Conservation (phyloP, 2,888 invertebrate species). For the Drosophila mimetica region DNA sequence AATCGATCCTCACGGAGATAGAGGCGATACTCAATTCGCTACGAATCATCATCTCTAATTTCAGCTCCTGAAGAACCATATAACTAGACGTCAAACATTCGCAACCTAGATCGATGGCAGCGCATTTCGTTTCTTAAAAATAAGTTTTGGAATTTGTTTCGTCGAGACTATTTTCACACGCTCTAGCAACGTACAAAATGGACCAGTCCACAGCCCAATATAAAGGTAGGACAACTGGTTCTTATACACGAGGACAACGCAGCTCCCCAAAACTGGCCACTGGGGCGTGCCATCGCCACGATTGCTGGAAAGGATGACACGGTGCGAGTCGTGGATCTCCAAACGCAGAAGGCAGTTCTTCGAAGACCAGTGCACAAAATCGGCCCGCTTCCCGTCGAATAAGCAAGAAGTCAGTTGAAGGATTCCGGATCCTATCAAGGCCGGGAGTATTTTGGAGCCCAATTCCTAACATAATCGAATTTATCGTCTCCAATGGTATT, state of each 20-base stretch:
- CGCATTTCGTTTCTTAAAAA: background rate
- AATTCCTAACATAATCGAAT: too few relatives aligned
- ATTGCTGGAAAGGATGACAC: background rate
- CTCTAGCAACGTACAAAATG: background rate
- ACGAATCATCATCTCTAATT: background rate
- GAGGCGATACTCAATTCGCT: background rate
- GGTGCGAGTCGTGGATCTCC: background rate
- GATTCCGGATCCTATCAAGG: background rate
- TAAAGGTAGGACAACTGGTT: background rate
- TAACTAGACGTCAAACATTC: background rate
- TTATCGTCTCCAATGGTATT: too few relatives aligned
- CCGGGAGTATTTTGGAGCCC: constrained; percentile 1
- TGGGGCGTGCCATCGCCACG: background rate
- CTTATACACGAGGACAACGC: background rate
- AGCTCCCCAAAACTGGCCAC: background rate
- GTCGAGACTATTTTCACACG: background rate
- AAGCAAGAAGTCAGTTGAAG: background rate
- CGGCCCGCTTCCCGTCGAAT: background rate
- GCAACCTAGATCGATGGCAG: background rate
- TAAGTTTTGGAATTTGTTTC: background rate
- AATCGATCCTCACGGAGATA: background rate
- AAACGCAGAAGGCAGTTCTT: background rate
- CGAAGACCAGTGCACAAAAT: background rate
- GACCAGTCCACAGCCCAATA: too few relatives aligned
- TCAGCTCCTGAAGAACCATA: background rate